Percentiles rank a stretch among this genome's conserved stretches.
Conservation (phyloP, 2,113 vertebrate species). For the Petromus typicus region DNA sequence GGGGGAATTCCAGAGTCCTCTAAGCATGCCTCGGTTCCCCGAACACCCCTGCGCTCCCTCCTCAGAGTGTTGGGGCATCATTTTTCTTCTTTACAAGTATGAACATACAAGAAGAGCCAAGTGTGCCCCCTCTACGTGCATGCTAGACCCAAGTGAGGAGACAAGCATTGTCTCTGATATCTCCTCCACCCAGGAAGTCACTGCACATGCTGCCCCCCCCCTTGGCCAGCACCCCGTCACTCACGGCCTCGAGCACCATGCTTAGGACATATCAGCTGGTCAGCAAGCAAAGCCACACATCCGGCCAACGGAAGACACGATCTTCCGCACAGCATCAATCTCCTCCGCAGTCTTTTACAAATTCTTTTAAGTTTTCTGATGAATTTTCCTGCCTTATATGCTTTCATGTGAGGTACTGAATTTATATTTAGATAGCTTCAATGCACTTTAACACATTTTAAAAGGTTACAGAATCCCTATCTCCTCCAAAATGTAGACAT, state of each 20-base stretch:
- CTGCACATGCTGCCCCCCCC: too few species aligned
- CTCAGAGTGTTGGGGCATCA: neutral
- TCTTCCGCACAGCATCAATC: too few species aligned
- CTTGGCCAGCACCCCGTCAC: too few species aligned
- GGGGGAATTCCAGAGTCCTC: too few species aligned
- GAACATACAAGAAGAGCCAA: neutral
- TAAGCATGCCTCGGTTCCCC: neutral
- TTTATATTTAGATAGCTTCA: neutral
- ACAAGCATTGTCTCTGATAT: too few species aligned
- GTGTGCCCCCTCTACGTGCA: neutral
- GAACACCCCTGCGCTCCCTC: neutral
- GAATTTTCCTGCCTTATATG: neutral
- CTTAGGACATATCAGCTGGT: neutral
- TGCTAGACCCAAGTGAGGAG: too few species aligned
- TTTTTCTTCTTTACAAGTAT: neutral
- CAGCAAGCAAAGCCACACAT: neutral
- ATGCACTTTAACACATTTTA: neutral
- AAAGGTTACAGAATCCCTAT: neutral
- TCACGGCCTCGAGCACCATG: too few species aligned
- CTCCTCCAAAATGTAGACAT: neutral
- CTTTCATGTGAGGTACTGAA: conserved; percentile 51
- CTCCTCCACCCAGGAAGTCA: neutral
- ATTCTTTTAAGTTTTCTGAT: conserved; percentile 25
- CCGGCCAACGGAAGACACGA: neutral
- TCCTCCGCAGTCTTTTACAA: neutral